A percentile compares a stretch with the other conserved stretches of the same genome.
These are phyloP conservation scores for Procavia capensis DNA, from an alignment of 2,113 vertebrate genomes.

Conservation along the genomic window DNA sequence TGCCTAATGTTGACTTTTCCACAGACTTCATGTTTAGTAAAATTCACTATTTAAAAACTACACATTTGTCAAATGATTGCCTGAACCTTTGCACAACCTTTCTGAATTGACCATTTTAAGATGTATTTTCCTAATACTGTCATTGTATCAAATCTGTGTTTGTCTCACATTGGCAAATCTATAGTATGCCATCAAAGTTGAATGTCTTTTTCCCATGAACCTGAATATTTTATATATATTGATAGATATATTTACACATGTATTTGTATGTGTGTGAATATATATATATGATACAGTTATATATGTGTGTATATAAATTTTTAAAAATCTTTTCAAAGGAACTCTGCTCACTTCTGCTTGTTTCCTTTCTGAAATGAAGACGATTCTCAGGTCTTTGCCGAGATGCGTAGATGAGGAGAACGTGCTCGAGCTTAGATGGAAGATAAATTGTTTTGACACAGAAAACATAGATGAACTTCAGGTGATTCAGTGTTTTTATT, in stretches of 20 bases:
- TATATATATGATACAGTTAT: not conserved
- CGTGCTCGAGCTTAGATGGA: not conserved
- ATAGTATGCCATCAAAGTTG: not conserved
- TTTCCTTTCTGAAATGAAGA: not conserved
- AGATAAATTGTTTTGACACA: conserved; percentile 23
- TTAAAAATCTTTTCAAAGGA: conserved; percentile 36
- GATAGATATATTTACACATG: not conserved
- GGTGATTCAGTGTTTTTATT: not conserved
- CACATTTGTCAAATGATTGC: conserved; percentile 51
- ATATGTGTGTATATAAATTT: not conserved
- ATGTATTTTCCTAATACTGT: conserved; percentile 40
- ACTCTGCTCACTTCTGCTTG: not conserved
- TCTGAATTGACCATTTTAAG: conserved; percentile 62
- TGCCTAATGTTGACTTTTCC: conserved; percentile 64
- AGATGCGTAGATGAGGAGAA: not conserved
- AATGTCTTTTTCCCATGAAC: conserved; percentile 2
- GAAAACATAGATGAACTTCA: conserved; percentile 13
- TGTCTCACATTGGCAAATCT: conserved; percentile 40
- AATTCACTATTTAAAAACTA: conserved; percentile 19
- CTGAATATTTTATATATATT: not conserved
- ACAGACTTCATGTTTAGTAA: conserved; percentile 65
- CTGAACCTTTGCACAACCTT: conserved; percentile 69
- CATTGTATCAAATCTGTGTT: not conserved
- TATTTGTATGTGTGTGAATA: not conserved
- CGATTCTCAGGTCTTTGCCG: not conserved